Conservation (phyloP, 2,113 vertebrate species). For the Gavialis gangeticus region DNA sequence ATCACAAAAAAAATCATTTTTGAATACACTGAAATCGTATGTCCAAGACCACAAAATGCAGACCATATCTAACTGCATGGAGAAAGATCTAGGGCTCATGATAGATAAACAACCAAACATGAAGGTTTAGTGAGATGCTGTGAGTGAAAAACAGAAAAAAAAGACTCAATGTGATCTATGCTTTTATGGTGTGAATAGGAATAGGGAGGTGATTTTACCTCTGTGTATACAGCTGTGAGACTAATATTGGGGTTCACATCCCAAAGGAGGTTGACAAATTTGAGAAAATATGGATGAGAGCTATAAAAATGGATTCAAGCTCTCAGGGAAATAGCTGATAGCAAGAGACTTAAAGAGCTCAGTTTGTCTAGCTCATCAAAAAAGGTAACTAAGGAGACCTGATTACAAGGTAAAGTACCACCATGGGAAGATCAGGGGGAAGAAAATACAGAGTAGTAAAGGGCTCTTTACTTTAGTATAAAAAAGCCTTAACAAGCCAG, state of each 20-base stretch:
- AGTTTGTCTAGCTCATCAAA: not conserved
- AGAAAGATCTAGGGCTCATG: not conserved
- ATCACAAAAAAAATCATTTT: not conserved
- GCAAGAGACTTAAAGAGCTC: not conserved
- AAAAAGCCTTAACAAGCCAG: not conserved
- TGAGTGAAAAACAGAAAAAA: not conserved
- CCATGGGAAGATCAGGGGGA: not conserved
- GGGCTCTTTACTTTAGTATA: not conserved
- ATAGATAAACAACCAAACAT: not conserved
- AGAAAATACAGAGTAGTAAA: not conserved
- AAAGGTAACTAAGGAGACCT: not conserved
- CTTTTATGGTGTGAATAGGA: not conserved
- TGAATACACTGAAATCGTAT: not conserved
- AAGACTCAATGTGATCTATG: not conserved
- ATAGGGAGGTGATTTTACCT: not conserved
- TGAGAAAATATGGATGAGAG: not conserved
- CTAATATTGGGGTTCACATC: rapidly evolving
- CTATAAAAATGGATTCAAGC: not conserved
- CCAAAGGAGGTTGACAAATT: not conserved
- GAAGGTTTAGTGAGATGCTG: not conserved
- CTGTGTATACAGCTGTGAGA: not conserved
- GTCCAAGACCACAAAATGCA: not conserved
- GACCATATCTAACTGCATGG: not conserved
- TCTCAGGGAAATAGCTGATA: not conserved
- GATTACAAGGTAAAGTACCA: not conserved